A percentile compares a stretch with the other conserved stretches of the same genome.
These are phyloP conservation scores for Drosophila neonasuta DNA, from an alignment of 2,888 invertebrate genomes.

Conservation along the genomic window DNA sequence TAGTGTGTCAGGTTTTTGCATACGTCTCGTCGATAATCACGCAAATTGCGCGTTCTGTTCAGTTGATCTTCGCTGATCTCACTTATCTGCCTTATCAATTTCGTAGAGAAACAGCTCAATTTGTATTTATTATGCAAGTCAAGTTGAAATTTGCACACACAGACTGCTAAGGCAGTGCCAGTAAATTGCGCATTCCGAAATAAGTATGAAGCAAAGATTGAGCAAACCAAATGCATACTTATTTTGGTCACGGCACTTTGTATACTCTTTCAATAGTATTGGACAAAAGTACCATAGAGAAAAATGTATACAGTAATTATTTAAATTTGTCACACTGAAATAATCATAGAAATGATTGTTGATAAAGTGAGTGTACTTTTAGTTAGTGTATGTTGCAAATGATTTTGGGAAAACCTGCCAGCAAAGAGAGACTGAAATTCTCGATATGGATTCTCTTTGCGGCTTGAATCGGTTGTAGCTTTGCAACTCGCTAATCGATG, in stretches of 20 bases:
- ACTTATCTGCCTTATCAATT: conserved; percentile 36
- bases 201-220: conserved; percentile 10
- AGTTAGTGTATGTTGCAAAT: background rate
- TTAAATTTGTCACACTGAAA: background rate
- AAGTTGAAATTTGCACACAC: conserved; percentile 51
- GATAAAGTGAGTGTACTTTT: background rate
- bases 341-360: background rate
- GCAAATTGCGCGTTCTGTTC: conserved; percentile 52
- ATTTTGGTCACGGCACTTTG: background rate
- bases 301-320: background rate
- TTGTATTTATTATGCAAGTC: conserved; percentile 67
- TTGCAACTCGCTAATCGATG: conserved; percentile 29
- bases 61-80: conserved; percentile 58
- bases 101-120: conserved; percentile 41
- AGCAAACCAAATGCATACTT: background rate
- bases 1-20: conserved; percentile 22
- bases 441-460: conserved; percentile 11
- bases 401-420: background rate
- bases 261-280: conserved; percentile 22
- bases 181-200: conserved; percentile 62
- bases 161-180: conserved; percentile 9
- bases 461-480: conserved; percentile 21
- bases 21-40: conserved; percentile 47
- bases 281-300: background rate
- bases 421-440: conserved; percentile 15